Base-by-base conservation (phyloP, 1,140 invertebrate species). In the Saccostrea echinata region DNA sequence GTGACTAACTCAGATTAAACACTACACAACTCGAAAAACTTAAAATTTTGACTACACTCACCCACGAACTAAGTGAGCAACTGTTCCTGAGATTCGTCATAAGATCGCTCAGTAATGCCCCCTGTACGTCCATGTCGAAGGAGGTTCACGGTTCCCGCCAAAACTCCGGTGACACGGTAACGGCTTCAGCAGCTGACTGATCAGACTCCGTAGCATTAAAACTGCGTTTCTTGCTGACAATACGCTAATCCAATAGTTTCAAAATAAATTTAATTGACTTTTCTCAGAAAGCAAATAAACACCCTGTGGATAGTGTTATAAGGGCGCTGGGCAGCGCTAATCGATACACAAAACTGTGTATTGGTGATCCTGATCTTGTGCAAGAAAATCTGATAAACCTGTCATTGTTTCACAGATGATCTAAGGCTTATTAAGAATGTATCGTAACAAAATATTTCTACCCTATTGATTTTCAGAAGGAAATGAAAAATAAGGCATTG, bases 111-210 rank as follows among this genome's bases (percentile, higher is more conserved):
- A 85, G 84, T 33, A 85, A 51, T 33, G 84, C 61, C 18, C 84
- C 84, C 84, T 85, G 84, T 11, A 85, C 68, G 84, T 85, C 84
- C 84, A 85, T 85, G 57, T 9, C 57, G 16, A 33, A 9, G 68
- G 27, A 76, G 27, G 18, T 13, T 4, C 68, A 11, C 4, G 27
- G 13, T 76, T 76, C 68, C 68, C 68, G 68, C 68, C 68, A 76
- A 76, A 76, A 13, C 30, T 76, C 30, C 68, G 16, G 68, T 76
- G 68, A 76, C 68, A 30, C 30, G 8, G 30, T 24, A 76, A 33
- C 12, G 30, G 12, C 68, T 33, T 30, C 68, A 76, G 68, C 30
- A 76, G 68, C 24, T 30, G 68, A 76, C 12, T 30, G 24, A 76
- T 18, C 27, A 27, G 68, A 30, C 11, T 27, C 68, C 3, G 27